Conservation (phyloP, 1,140 invertebrate species). For the Dinoponera quadriceps region DNA sequence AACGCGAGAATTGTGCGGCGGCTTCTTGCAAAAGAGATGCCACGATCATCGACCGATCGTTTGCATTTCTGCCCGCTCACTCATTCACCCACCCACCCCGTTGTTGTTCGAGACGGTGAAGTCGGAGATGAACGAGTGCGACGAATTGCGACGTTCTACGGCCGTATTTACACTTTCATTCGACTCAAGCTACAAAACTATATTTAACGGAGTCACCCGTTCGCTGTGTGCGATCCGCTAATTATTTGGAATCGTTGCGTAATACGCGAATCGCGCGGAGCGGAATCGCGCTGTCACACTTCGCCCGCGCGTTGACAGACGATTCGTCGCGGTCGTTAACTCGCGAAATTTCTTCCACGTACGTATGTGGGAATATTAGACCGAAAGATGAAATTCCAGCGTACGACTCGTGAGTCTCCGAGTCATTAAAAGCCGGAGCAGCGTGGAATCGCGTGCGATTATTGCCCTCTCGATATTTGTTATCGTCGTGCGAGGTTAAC, state of each 20-base stretch:
- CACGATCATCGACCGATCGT: conserved; percentile 14
- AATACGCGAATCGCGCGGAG: no score
- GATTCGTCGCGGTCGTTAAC: no score
- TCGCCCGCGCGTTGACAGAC: no score
- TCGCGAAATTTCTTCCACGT: no score
- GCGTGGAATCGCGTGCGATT: conserved; percentile 39
- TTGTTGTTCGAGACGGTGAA: conserved; percentile 15
- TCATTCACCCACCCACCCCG: neutral
- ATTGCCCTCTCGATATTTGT: conserved; percentile 60
- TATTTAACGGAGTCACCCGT: no score
- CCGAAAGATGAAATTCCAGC: neutral
- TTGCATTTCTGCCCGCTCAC: conserved; percentile 25
- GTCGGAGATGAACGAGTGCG: neutral
- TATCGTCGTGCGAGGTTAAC: conserved; percentile 59
- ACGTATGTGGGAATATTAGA: conserved; percentile 3
- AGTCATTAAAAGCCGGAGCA: conserved; percentile 24
- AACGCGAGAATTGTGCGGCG: conserved; percentile 61
- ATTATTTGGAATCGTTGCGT: no score
- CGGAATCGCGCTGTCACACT: no score
- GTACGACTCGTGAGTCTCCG: neutral
- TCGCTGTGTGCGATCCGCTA: no score
- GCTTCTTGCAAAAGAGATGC: conserved; percentile 50
- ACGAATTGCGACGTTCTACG: neutral
- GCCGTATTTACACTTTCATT: no score
- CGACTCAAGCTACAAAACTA: no score